Evolutionary conservation across 2,113 vertebrate genomes (phyloP).

Genomic region (Galemys pyrenaicus): DNA sequence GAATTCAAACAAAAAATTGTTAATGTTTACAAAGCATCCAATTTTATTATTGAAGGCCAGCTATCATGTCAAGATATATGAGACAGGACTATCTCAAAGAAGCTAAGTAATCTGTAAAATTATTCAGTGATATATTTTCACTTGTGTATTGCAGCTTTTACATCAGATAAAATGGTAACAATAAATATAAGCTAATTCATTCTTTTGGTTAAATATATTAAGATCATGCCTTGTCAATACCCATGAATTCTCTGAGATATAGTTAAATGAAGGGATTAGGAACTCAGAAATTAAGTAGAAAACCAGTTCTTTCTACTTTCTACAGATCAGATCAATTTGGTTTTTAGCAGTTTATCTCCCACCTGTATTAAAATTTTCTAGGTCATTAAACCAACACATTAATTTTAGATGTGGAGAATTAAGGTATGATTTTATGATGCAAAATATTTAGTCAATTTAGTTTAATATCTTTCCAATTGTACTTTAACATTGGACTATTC

Average conservation of each 20-base stretch:
- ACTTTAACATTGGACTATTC: not conserved
- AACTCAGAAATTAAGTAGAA: not conserved
- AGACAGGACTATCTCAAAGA: not conserved
- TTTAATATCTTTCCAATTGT: not conserved
- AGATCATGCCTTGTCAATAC: not conserved
- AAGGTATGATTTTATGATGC: not conserved
- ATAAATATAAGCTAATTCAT: not conserved
- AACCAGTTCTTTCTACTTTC: not conserved
- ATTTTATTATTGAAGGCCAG: not conserved
- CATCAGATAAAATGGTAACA: not conserved
- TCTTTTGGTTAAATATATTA: not conserved
- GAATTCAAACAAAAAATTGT: not conserved
- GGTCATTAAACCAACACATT: not conserved
- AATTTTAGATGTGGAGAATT: not conserved
- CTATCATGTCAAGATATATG: not conserved
- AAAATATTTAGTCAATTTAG: not conserved
- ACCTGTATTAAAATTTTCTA: not conserved
- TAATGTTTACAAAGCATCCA: not conserved
- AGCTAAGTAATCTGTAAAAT: not conserved
- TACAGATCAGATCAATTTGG: not conserved
- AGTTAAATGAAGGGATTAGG: not conserved
- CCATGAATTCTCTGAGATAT: not conserved
- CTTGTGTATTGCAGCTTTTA: not conserved
- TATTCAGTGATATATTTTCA: not conserved
- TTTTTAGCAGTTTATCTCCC: constrained; percentile 30